Evolutionary conservation across 2,888 invertebrate genomes (phyloP).

Genomic region (Lochmaea capreae): DNA sequence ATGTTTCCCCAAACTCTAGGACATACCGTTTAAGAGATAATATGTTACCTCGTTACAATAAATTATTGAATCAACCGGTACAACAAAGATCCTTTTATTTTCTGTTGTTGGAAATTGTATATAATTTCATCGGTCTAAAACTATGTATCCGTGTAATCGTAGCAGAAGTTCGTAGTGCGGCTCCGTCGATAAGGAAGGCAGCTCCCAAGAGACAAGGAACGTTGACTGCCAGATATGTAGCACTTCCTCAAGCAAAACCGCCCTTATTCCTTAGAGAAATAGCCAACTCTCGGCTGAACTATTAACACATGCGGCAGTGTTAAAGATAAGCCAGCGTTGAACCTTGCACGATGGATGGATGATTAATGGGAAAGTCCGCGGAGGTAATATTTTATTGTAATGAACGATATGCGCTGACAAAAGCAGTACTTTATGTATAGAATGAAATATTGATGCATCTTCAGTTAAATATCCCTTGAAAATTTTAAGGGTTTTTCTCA

Average conservation of each 20-base stretch:
- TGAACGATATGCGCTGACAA: conserved; percentile 52
- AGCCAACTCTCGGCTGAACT: conserved; percentile 58
- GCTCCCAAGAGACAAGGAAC: conserved; percentile 61
- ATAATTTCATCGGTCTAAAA: conserved; percentile 28
- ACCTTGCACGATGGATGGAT: conserved; percentile 40
- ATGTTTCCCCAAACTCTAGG: too few species aligned
- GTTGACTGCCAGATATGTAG: conserved; percentile 63
- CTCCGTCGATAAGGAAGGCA: conserved; percentile 63
- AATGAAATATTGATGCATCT: conserved; percentile 13
- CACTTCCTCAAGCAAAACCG: conserved; percentile 62
- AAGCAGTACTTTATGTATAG: conserved; percentile 3
- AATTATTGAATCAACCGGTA: too few species aligned
- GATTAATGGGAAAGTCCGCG: conserved; percentile 56
- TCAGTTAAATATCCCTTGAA: conserved; percentile 3
- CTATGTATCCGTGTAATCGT: conserved; percentile 64
- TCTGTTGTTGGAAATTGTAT: neutral
- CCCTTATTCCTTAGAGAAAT: conserved; percentile 57
- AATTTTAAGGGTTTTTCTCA: neutral
- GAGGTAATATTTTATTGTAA: conserved; percentile 56
- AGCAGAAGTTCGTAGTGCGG: conserved; percentile 62
- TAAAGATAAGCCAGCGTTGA: conserved; percentile 53
- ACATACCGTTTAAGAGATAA: too few species aligned
- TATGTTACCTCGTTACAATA: too few species aligned
- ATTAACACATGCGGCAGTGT: conserved; percentile 61
- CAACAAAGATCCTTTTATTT: too few species aligned